Percentiles rank a stretch among this genome's conserved stretches.
phyloP scores from a whole-genome alignment of 1,140 invertebrate genomes.

The Platyura marginata region DNA sequence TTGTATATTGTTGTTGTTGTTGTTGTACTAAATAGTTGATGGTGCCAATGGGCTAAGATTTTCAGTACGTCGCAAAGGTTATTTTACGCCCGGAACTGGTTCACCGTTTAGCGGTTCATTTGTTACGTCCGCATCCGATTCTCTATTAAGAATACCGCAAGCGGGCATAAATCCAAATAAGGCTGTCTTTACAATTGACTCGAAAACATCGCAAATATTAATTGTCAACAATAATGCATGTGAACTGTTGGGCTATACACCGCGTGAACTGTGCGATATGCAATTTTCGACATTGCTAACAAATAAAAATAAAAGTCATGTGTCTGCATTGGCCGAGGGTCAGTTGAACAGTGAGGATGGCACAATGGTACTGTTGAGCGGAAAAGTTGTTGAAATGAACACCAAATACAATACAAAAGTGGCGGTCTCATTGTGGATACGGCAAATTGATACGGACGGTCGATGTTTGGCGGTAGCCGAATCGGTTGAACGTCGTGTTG shows the following conservation, averaged over 20 bases:
- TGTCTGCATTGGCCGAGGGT: slow-evolving; percentile 32
- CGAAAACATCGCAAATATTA: slow-evolving; percentile 36
- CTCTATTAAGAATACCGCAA: slow-evolving; percentile 2
- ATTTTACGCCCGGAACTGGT: slow-evolving; percentile 14
- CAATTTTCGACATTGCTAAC: slow-evolving; percentile 33
- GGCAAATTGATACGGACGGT: slow-evolving; percentile 33
- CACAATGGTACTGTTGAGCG: slow-evolving; percentile 34
- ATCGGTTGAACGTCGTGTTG: slow-evolving; percentile 30
- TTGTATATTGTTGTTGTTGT: slow-evolving; percentile 5
- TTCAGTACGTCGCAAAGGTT: slow-evolving; percentile 19
- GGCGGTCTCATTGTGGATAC: slow-evolving; percentile 41
- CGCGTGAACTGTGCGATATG: slow-evolving; percentile 31
- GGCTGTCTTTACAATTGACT: slow-evolving; percentile 34
- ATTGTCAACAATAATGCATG: slow-evolving; percentile 40
- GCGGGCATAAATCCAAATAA: slow-evolving; percentile 31
- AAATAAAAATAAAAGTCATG: slow-evolving; percentile 29
- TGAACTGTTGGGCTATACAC: slow-evolving; percentile 35
- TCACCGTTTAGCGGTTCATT: slow-evolving; percentile 21
- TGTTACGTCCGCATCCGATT: slow-evolving; percentile 11
- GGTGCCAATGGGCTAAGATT: slow-evolving; percentile 30
- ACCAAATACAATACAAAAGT: slow-evolving; percentile 30
- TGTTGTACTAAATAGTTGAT: too few relatives aligned
- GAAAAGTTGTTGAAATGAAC: slow-evolving; percentile 42
- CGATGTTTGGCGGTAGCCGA: slow-evolving; percentile 38
- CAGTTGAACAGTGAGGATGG: slow-evolving; percentile 34